Percentiles rank a stretch among this genome's conserved stretches.
These are phyloP conservation scores for Staurois parvus DNA, from an alignment of 2,797 vertebrate species.

Conservation along the genomic window DNA sequence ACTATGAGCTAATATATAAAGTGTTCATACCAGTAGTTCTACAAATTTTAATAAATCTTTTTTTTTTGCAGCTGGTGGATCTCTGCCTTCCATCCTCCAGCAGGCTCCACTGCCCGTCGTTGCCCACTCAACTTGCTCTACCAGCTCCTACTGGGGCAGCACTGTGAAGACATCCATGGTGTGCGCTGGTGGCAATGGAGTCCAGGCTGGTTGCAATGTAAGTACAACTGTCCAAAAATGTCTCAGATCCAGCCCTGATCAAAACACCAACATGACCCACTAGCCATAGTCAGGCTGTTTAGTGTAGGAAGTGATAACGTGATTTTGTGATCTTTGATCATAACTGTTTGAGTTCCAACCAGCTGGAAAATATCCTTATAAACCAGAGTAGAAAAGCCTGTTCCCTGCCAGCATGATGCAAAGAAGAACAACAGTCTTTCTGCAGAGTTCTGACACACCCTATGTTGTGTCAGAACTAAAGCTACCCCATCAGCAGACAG, in stretches of 20 bases:
- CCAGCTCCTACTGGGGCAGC: constrained; percentile 84
- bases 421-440: too few relatives aligned
- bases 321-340: too few relatives aligned
- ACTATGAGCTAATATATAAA: too few relatives aligned
- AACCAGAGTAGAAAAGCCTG: too few relatives aligned
- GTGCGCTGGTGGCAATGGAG: constrained; percentile 83
- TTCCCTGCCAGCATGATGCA: too few relatives aligned
- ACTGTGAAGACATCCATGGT: constrained; percentile 86
- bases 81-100: constrained; percentile 80
- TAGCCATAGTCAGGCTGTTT: too few relatives aligned
- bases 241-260: neutral
- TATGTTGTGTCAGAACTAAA: too few relatives aligned
- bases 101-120: constrained; percentile 86
- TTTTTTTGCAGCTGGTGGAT: constrained; percentile 77
- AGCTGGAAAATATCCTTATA: too few relatives aligned
- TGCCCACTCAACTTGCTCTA: constrained; percentile 78
- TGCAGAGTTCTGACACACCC: too few relatives aligned
- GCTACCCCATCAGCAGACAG: too few relatives aligned
- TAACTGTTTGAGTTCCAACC: too few relatives aligned
- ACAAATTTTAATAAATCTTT: neutral
- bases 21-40: neutral
- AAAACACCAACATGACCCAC: neutral
- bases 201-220: constrained; percentile 85
- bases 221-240: neutral
- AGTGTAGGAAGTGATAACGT: too few relatives aligned